phyloP scores from a whole-genome alignment of 1,140 invertebrate genomes.

The Acromyrmex echinatior region DNA sequence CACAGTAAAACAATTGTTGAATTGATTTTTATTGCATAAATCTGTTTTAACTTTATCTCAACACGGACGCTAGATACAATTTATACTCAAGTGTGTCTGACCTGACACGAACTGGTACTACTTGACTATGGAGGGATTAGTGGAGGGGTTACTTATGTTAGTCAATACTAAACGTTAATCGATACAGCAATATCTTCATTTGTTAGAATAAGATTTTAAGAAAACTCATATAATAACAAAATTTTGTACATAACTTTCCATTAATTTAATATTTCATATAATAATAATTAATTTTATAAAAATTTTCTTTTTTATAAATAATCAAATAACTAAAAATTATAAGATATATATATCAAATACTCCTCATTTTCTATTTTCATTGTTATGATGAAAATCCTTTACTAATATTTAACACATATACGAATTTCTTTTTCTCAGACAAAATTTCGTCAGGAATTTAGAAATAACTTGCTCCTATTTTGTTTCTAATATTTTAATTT shows the following conservation, averaged over 20 bases:
- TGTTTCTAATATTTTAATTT: too few species aligned
- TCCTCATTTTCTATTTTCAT: too few species aligned
- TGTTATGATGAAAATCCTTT: too few species aligned
- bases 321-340: not conserved
- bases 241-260: not conserved
- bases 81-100: slow-evolving; percentile 70
- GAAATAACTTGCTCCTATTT: too few species aligned
- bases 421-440: too few species aligned
- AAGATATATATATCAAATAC: not conserved
- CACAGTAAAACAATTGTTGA: not conserved
- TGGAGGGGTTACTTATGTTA: slow-evolving; percentile 23
- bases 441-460: too few species aligned
- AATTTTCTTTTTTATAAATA: not conserved
- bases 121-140: slow-evolving; percentile 63
- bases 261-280: not conserved
- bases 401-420: too few species aligned
- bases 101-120: slow-evolving; percentile 83
- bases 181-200: slow-evolving; percentile 62
- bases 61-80: slow-evolving; percentile 46
- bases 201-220: slow-evolving; percentile 1
- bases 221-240: not conserved
- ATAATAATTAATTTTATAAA: slow-evolving; percentile 12
- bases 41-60: not conserved
- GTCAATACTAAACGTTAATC: slow-evolving; percentile 71
- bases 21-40: not conserved